Evolutionary conservation across 2,113 vertebrate genomes (phyloP), one percentile per base, ranked within the genome.

Genomic region (Paracanthobrama guichenoti): DNA sequence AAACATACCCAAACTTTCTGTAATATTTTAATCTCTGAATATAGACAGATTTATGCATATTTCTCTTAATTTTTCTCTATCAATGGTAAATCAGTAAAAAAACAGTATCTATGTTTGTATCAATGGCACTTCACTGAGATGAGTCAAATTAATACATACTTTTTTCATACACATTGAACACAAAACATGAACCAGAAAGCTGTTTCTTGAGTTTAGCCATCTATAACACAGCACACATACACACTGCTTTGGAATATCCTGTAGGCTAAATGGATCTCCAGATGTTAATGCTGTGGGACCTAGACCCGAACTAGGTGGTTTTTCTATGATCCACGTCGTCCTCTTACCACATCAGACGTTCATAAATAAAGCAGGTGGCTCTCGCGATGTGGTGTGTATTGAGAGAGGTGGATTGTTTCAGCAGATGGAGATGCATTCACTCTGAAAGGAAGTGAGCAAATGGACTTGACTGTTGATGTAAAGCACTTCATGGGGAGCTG

Each of bases 311-410:
- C 26, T 48, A 64, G 82, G 57, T 50, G 57, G 48, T n/a, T 83
- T 75, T 44, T 53, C 74, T 76, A 48, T 35, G 71, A 64, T 66
- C 57, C 44, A 53, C 64, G 82, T 53, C 26, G 4, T 76, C 82
- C 57, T 66, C 31, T 83, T 66, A 66, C 72, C 83, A 77, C 83
- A 84, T 84, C 83, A 84, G 64, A 78, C 62, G 18, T 5, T 66
- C 74, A 42, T 55, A 55, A 78, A 84, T 55, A 69, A 79, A 84
- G 67, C 83, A 84, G 75, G 83, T 85, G 53, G 53, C 18, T 55
- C 53, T 55, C 22, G 53, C 18, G 53, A 55, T 22, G 76, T 48
- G 71, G 62, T 72, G 76, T 9, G 59, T 39, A 53, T 81, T 48
- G 57, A 62, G 20, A 13, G 59, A 64, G 62, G 4, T 28, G 50